Conservation (phyloP, 64 coral and sea anemone species). For the Pocillopora verrucosa region DNA sequence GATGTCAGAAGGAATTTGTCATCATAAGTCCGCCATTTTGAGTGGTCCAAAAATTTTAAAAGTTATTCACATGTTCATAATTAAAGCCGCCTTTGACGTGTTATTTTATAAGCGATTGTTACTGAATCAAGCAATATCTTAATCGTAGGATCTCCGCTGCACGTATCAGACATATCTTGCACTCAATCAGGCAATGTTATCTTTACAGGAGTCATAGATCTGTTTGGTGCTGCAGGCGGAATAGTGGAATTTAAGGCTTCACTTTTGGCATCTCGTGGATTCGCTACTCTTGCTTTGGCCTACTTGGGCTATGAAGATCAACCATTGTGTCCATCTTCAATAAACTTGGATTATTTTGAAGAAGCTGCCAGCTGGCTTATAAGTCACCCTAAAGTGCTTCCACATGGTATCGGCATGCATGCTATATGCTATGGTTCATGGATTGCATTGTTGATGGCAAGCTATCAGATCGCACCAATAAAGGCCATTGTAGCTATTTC, state of each 20-base stretch:
- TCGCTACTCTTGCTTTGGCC: slow-evolving; percentile 48
- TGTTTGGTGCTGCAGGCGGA: slow-evolving; percentile 28
- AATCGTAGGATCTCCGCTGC: too few relatives aligned
- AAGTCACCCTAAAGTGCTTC: slow-evolving; percentile 27
- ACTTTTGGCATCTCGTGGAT: slow-evolving; percentile 39
- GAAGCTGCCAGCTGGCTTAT: slow-evolving; percentile 45
- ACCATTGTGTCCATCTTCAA: background rate
- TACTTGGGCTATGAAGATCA: slow-evolving; percentile 24
- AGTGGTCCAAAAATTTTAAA: too few relatives aligned
- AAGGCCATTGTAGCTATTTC: slow-evolving; percentile 25
- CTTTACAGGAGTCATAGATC: slow-evolving; percentile 38
- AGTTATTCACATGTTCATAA: too few relatives aligned
- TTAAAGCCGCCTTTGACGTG: too few relatives aligned
- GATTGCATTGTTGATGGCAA: slow-evolving; percentile 32
- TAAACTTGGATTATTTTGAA: slow-evolving; percentile 41
- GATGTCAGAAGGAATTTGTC: too few relatives aligned
- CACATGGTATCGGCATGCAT: slow-evolving; percentile 40
- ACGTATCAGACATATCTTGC: too few relatives aligned
- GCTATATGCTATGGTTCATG: slow-evolving; percentile 28
- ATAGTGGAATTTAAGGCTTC: slow-evolving; percentile 48
- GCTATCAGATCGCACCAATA: background rate
- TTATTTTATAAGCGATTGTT: too few relatives aligned
- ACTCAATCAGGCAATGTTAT: background rate
- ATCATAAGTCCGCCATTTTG: too few relatives aligned
- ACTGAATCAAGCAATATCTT: too few relatives aligned